Evolutionary conservation across 2,113 vertebrate genomes (phyloP), one percentile per base, ranked within the genome.

Genomic region (Ceyx margarethae): DNA sequence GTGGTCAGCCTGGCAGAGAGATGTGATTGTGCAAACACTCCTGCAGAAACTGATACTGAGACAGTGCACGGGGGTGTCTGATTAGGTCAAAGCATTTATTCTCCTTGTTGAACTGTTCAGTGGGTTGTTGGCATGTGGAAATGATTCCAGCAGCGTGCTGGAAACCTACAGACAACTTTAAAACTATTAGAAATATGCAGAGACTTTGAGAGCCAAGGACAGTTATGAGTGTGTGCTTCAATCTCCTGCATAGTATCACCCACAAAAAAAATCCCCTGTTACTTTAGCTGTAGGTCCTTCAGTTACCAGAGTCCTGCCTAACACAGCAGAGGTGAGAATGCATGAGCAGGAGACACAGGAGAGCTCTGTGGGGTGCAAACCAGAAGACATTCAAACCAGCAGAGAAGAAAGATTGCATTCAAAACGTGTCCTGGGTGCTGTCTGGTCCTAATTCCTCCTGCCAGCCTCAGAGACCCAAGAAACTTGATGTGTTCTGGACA

Each of bases 121-220:
- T 69, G 54, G 1, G 45, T 20, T 89, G 81, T 85, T 69, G 87
- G 62, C 89, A 92, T 82, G 56, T 94, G 93, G 91, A 96, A 95
- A 56, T 43, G 15, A 94, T 95, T 95, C 78, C 85, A 92, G 50
- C 79, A 89, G 85, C 79, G 80, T 87, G 71, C 60, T 80, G 81
- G 69, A 95, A 95, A 69, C 64, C 72, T 94, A 87, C 67, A 91
- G 75, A 74, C 33, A 73, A 33, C 56, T 85, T 62, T 73, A 77
- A 77, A 95, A 71, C 54, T 80, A 76, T 92, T 80, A 87, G 81
- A 95, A 94, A 62, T 79, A 94, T 90, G 88, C 69, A 91, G 73
- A 86, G 69, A 19, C 48, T 90, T 89, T 66, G 33, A 86, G 67
- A 86, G 66, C 89, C 90, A 87, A 81, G 53, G 21, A 53, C 58